Evolutionary conservation across 2,113 vertebrate species (phyloP).

Genomic region (Pangasianodon gigas): DNA sequence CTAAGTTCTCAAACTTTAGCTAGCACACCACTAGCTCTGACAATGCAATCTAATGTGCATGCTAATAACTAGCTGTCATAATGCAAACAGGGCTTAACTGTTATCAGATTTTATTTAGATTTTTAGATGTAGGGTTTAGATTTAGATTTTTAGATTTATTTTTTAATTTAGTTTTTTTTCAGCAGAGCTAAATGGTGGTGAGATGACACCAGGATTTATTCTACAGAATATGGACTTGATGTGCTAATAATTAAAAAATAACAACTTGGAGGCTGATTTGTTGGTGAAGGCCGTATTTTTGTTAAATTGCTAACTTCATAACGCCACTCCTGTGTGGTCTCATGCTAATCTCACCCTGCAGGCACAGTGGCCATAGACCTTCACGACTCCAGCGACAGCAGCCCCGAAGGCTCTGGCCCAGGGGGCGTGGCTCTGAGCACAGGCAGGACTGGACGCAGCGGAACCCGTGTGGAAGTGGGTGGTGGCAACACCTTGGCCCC

Average conservation of each 20-base stretch:
- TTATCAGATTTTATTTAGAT: background rate
- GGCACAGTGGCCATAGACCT: constrained; percentile 81
- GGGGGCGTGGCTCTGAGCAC: constrained; percentile 34
- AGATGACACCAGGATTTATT: background rate
- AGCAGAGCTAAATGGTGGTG: too few species aligned
- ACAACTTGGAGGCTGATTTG: background rate
- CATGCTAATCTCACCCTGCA: constrained; percentile 41
- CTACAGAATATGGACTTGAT: background rate
- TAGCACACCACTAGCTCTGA: background rate
- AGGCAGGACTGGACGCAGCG: constrained; percentile 59
- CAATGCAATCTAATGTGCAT: background rate
- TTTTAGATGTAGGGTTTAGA: background rate
- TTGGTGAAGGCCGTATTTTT: background rate
- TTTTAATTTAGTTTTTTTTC: background rate
- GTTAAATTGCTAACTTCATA: background rate
- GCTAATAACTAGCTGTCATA: background rate
- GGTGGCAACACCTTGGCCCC: constrained; percentile 73
- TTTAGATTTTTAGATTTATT: background rate
- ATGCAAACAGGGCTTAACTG: background rate
- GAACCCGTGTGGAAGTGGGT: constrained; percentile 64
- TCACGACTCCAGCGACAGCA: constrained; percentile 77
- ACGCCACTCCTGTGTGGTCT: background rate
- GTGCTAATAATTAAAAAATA: background rate
- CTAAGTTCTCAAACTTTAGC: background rate
- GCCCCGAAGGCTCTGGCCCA: constrained; percentile 69